These are phyloP conservation scores for Elegia similella DNA, from an alignment of 2,888 invertebrate species.

Conservation along the genomic window DNA sequence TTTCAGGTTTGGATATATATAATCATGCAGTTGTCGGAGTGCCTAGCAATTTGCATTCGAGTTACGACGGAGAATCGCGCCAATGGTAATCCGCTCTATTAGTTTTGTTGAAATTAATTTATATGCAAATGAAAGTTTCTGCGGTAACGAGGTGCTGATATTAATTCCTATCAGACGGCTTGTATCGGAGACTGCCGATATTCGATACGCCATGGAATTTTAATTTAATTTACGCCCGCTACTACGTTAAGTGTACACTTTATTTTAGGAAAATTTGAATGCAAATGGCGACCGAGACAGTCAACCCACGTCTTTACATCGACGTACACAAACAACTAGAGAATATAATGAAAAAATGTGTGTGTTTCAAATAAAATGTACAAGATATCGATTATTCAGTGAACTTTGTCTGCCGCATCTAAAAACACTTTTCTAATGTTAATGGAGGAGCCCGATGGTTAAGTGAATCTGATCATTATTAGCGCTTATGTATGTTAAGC, in stretches of 20 bases:
- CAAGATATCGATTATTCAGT: too few relatives aligned
- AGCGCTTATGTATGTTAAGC: too few relatives aligned
- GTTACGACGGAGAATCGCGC: slow-evolving; percentile 16
- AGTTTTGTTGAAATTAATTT: slow-evolving; percentile 70
- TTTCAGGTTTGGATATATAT: too few relatives aligned
- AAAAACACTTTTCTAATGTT: too few relatives aligned
- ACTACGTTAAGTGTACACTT: not conserved
- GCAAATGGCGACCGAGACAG: not conserved
- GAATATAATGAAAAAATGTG: too few relatives aligned
- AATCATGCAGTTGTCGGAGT: too few relatives aligned
- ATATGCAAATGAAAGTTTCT: slow-evolving; percentile 67
- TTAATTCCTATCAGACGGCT: slow-evolving; percentile 33
- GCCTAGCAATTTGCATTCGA: not conserved
- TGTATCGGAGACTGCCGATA: not conserved
- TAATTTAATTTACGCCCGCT: slow-evolving; percentile 14
- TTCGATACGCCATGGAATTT: slow-evolving; percentile 8
- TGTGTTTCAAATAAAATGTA: too few relatives aligned
- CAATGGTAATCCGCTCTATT: slow-evolving; percentile 50
- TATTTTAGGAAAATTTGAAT: not conserved
- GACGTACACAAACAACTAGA: too few relatives aligned
- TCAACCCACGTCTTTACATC: too few relatives aligned
- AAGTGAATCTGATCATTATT: too few relatives aligned
- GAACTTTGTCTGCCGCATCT: too few relatives aligned
- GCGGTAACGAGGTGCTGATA: slow-evolving; percentile 45
- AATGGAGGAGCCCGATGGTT: too few relatives aligned